These are phyloP conservation scores for Erebia epiphron DNA, from an alignment of 2,888 invertebrate species.

Conservation along the genomic window DNA sequence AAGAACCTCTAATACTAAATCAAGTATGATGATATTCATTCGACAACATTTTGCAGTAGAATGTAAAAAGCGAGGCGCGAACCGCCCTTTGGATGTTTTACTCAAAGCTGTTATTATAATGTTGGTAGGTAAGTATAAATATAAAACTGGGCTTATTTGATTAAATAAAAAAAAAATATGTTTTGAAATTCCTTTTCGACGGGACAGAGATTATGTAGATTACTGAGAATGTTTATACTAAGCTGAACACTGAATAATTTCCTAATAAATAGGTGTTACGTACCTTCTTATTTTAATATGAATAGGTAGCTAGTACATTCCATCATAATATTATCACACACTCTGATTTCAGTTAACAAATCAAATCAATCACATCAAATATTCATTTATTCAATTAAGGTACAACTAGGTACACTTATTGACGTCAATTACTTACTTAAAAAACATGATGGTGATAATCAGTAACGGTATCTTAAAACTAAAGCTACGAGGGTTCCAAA, in stretches of 20 bases:
- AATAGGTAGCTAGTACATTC: no score
- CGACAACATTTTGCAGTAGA: constrained; percentile 34
- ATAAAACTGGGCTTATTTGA: constrained; percentile 62
- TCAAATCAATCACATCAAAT: no score
- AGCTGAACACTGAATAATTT: not conserved
- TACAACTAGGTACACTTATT: no score
- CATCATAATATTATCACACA: no score
- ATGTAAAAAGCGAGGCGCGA: constrained; percentile 52
- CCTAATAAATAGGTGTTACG: no score
- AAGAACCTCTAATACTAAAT: constrained; percentile 24
- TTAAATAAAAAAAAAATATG: constrained; percentile 54
- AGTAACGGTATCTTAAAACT: no score
- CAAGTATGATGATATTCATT: constrained; percentile 49
- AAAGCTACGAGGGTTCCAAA: no score
- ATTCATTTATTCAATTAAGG: no score
- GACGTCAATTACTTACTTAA: no score
- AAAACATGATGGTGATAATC: no score
- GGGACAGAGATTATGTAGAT: constrained; percentile 27
- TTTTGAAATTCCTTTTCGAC: constrained; percentile 46
- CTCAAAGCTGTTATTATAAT: constrained; percentile 68
- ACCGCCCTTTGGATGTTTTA: constrained; percentile 73
- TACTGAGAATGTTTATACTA: constrained; percentile 37
- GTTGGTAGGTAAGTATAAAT: constrained; percentile 67
- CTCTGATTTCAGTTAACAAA: no score
- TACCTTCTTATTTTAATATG: no score